These are phyloP conservation scores for Rhea pennata DNA, from an alignment of 2,113 vertebrate species.

Conservation along the genomic window DNA sequence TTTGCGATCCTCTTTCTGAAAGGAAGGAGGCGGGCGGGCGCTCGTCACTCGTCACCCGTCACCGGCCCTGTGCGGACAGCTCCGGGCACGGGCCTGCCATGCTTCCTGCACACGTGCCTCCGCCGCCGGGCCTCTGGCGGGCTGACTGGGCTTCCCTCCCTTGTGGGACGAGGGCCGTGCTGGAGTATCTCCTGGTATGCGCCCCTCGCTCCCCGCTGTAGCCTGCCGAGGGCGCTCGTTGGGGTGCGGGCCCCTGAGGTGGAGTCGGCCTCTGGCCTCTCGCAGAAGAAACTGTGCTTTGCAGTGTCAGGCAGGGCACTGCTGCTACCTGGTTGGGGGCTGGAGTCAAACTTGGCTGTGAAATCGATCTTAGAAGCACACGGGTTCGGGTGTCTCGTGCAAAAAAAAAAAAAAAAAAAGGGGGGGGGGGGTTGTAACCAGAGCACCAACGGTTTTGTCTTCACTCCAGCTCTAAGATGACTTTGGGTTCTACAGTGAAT, in stretches of 20 bases:
- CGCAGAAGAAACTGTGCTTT: neutral
- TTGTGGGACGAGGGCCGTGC: fast-evolving
- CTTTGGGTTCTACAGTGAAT: fast-evolving
- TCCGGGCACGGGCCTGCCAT: neutral
- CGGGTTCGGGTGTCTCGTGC: neutral
- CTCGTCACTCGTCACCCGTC: neutral
- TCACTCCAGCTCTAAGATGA: fast-evolving
- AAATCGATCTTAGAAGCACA: neutral
- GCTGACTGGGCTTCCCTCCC: neutral
- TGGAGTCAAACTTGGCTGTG: neutral
- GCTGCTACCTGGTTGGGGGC: neutral
- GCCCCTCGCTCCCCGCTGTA: too few relatives aligned
- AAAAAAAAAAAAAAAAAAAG: neutral
- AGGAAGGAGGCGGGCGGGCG: too few relatives aligned
- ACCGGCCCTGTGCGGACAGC: neutral
- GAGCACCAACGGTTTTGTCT: neutral
- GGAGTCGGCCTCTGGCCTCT: neutral
- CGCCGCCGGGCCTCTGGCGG: neutral
- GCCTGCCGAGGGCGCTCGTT: neutral
- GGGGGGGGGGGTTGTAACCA: neutral
- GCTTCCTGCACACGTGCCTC: neutral
- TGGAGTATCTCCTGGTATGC: too few relatives aligned
- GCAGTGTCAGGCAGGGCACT: neutral
- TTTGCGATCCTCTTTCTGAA: fast-evolving
- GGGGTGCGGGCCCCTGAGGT: too few relatives aligned